phyloP scores from a whole-genome alignment of 2,113 vertebrate species.

The Xiphophorus couchianus region DNA sequence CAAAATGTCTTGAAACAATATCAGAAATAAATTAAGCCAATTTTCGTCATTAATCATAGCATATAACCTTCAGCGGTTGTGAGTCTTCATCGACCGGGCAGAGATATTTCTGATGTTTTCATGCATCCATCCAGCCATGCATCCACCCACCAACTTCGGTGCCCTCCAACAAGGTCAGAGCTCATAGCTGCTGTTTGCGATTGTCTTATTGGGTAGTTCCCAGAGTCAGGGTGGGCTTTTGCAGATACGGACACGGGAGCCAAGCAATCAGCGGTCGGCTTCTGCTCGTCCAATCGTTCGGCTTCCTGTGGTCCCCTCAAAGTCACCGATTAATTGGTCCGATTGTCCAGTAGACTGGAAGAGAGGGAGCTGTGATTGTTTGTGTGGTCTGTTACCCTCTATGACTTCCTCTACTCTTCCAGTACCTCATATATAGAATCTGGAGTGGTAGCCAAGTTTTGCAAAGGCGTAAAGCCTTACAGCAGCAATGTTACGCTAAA shows the following conservation, averaged over 20 bases:
- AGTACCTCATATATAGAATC: background rate
- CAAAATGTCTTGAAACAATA: too few relatives aligned
- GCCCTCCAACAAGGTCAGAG: slow-evolving; percentile 90
- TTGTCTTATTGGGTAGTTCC: slow-evolving; percentile 82
- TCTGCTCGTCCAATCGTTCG: slow-evolving; percentile 44
- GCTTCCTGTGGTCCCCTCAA: slow-evolving; percentile 70
- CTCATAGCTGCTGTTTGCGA: slow-evolving; percentile 85
- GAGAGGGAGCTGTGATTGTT: slow-evolving; percentile 57
- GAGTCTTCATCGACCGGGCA: slow-evolving; percentile 83
- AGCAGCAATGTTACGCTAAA: background rate
- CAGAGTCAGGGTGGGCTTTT: slow-evolving; percentile 75
- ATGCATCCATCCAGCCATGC: slow-evolving; percentile 62
- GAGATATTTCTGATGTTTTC: slow-evolving; percentile 77
- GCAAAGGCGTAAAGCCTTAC: background rate
- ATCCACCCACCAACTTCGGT: slow-evolving; percentile 85
- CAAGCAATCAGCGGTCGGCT: slow-evolving; percentile 75
- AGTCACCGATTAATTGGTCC: slow-evolving; percentile 80
- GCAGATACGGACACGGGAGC: slow-evolving; percentile 80
- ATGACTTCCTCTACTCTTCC: slow-evolving; percentile 26
- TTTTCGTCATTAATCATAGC: background rate
- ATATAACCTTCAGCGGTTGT: slow-evolving; percentile 13
- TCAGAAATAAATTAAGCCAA: background rate
- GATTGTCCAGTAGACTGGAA: slow-evolving; percentile 83
- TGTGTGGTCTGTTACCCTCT: slow-evolving; percentile 20
- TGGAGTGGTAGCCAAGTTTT: too few relatives aligned